These are phyloP conservation scores for Theretra japonica DNA, from an alignment of 2,888 invertebrate species.

Conservation along the genomic window DNA sequence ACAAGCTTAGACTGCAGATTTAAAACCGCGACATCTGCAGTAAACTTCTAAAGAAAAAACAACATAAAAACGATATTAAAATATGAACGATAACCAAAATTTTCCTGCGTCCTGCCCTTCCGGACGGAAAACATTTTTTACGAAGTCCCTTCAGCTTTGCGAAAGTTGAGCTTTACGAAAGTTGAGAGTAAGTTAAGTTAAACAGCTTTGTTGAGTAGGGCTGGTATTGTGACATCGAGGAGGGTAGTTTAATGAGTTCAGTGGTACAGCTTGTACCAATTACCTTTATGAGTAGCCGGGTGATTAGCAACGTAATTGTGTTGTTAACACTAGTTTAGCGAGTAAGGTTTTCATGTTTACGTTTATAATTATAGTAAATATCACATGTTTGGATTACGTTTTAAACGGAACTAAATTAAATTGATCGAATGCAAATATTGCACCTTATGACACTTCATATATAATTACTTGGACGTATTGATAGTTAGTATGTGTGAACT, in stretches of 20 bases:
- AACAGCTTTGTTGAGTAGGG: background rate
- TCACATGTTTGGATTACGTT: background rate
- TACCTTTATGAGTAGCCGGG: background rate
- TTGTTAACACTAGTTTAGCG: background rate
- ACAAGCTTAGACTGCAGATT: no score
- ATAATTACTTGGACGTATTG: no score
- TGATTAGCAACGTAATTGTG: background rate
- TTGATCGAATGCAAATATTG: no score
- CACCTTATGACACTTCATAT: no score
- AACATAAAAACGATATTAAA: background rate
- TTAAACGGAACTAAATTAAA: no score
- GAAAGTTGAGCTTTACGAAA: background rate
- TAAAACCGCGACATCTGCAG: no score
- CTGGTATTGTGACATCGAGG: background rate
- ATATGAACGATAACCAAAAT: background rate
- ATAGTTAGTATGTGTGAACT: no score
- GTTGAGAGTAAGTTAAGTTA: background rate
- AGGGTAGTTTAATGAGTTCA: slow-evolving; percentile 4
- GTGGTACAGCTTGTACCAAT: background rate
- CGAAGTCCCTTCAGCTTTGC: background rate
- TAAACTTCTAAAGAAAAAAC: background rate
- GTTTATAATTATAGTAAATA: no score
- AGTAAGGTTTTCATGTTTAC: background rate
- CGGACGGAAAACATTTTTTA: background rate
- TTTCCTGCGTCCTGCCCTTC: background rate